A percentile compares a stretch with the other conserved stretches of the same genome.
These are phyloP conservation scores for Acanthosepion lycidas DNA, from an alignment of 2,888 invertebrate species.

Conservation along the genomic window DNA sequence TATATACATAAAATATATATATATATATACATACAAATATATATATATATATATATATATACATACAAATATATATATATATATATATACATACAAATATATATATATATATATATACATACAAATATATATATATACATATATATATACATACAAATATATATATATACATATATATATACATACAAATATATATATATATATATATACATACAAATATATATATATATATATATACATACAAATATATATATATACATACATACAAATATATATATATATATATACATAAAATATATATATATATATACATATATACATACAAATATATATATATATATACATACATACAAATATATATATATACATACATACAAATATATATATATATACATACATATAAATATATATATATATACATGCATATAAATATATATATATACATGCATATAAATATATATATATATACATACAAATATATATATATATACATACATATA, in stretches of 20 bases:
- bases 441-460: not conserved
- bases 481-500: conserved; percentile 48
- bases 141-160: not conserved
- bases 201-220: not conserved
- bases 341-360: too few species aligned
- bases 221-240: too few species aligned
- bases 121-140: not conserved
- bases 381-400: not conserved
- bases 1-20: not conserved
- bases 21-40: not conserved
- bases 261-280: too few species aligned
- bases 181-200: not conserved
- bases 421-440: not conserved
- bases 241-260: too few species aligned
- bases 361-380: not conserved
- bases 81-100: not conserved
- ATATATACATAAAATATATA: too few species aligned
- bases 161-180: not conserved
- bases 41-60: not conserved
- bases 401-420: not conserved
- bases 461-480: conserved; percentile 49
- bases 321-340: too few species aligned
- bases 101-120: not conserved
- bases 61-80: not conserved
- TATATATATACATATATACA: too few species aligned